A percentile compares a stretch with the other conserved stretches of the same genome.
These are phyloP conservation scores for Octodonta nipae DNA, from an alignment of 2,888 invertebrate genomes.

Conservation along the genomic window DNA sequence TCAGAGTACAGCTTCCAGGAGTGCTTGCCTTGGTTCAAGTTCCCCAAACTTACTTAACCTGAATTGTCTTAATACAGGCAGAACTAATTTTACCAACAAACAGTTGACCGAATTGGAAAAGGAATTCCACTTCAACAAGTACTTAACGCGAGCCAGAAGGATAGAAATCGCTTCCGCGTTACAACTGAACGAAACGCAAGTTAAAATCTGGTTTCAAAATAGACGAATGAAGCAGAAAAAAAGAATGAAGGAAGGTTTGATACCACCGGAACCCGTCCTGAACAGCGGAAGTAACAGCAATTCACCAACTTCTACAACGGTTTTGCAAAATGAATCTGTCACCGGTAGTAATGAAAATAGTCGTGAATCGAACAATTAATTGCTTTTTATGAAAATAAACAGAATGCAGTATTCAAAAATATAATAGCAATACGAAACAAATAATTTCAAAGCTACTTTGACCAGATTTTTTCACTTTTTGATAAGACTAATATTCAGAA, in stretches of 20 bases:
- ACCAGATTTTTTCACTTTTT: too few relatives aligned
- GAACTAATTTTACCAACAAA: constrained; percentile 98
- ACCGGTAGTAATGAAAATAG: constrained; percentile 56
- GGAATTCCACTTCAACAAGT: constrained; percentile 98
- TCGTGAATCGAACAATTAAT: constrained; percentile 32
- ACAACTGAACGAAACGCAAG: constrained; percentile 92
- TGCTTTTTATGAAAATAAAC: too few relatives aligned
- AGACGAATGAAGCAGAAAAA: constrained; percentile 97
- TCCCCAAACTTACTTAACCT: constrained; percentile 33
- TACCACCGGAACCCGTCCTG: constrained; percentile 42
- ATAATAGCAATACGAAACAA: too few relatives aligned
- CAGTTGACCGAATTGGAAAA: constrained; percentile 98
- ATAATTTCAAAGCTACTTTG: too few relatives aligned
- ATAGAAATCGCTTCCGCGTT: constrained; percentile 96
- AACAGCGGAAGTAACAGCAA: constrained; percentile 30
- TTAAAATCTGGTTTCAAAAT: constrained; percentile 97
- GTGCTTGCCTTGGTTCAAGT: constrained; percentile 33
- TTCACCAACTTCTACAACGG: constrained; percentile 33
- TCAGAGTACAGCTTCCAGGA: constrained; percentile 38
- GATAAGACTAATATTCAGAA: too few relatives aligned
- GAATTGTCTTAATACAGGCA: constrained; percentile 61
- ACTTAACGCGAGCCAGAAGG: constrained; percentile 87
- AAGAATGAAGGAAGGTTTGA: constrained; percentile 81
- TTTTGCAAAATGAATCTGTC: constrained; percentile 30
- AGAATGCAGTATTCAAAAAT: too few relatives aligned